Evolutionary conservation across 2,888 invertebrate species (phyloP).

Genomic region (Drosophila imparisetae): DNA sequence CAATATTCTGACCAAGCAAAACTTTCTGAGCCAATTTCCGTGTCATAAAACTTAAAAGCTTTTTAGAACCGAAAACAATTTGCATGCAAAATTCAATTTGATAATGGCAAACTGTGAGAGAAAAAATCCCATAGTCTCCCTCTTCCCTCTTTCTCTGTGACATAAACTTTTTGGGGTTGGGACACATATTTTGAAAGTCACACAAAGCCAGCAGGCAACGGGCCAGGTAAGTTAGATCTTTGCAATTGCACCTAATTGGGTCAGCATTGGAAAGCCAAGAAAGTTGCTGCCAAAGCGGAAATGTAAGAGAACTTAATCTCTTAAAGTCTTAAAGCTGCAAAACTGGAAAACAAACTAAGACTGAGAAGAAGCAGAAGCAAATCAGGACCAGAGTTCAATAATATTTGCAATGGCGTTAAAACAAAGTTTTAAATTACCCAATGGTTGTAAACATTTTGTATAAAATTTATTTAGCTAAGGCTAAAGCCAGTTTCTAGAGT

Average conservation of each 20-base stretch:
- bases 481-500: conserved; percentile 19
- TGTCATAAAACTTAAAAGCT: conserved; percentile 81
- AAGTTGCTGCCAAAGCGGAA: conserved; percentile 37
- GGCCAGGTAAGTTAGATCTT: conserved; percentile 37
- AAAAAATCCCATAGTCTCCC: conserved; percentile 8
- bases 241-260: conserved; percentile 66
- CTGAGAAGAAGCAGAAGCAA: not conserved
- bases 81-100: conserved; percentile 76
- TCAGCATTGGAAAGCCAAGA: conserved; percentile 47
- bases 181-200: conserved; percentile 51
- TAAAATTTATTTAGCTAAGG: conserved; percentile 69
- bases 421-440: conserved; percentile 72
- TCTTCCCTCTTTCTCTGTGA: conserved; percentile 2
- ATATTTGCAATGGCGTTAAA: conserved; percentile 62
- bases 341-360: not conserved
- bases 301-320: conserved; percentile 22
- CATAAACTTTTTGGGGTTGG: conserved; percentile 36
- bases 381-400: conserved; percentile 62
- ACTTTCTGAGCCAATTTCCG: conserved; percentile 79
- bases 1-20: conserved; percentile 50
- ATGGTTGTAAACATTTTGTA: conserved; percentile 69
- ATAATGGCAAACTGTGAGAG: conserved; percentile 60
- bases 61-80: conserved; percentile 74
- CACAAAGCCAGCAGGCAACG: conserved; percentile 22
- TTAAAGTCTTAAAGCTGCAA: conserved; percentile 34